These are phyloP conservation scores for Lucilia cuprina DNA, from an alignment of 1,140 invertebrate genomes.

Conservation along the genomic window DNA sequence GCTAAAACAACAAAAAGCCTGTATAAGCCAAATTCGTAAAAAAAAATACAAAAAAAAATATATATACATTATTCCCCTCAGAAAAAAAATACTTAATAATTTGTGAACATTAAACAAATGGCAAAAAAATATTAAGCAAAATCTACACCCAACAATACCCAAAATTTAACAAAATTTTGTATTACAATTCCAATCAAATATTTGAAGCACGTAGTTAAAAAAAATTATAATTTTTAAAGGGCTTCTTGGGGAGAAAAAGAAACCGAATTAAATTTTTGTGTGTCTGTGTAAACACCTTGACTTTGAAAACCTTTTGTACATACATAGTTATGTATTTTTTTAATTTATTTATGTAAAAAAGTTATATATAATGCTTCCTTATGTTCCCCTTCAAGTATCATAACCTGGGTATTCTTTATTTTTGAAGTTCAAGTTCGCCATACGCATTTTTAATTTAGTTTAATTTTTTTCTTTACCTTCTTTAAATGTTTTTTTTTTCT, in stretches of 20 bases:
- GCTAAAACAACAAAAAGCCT: neutral
- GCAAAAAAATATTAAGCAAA: neutral
- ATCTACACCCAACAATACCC: neutral
- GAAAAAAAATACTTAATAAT: neutral
- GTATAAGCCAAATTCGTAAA: neutral
- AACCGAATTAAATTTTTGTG: neutral
- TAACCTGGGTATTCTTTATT: neutral
- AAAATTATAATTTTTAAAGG: neutral
- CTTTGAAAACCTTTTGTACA: neutral
- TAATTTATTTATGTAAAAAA: neutral
- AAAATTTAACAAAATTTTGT: neutral
- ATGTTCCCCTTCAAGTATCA: neutral
- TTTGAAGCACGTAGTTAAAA: neutral
- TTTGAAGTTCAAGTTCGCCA: constrained; percentile 7
- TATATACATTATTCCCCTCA: neutral
- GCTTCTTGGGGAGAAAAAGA: neutral
- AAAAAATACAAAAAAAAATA: neutral
- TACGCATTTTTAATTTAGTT: neutral
- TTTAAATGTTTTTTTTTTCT: neutral
- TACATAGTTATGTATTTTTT: too few species aligned
- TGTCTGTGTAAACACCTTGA: constrained; percentile 9
- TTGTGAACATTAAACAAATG: neutral
- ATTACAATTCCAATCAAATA: neutral
- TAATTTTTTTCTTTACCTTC: neutral
- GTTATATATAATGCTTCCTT: neutral